phyloP scores from a whole-genome alignment of 1,140 invertebrate species.

The Popillia japonica region DNA sequence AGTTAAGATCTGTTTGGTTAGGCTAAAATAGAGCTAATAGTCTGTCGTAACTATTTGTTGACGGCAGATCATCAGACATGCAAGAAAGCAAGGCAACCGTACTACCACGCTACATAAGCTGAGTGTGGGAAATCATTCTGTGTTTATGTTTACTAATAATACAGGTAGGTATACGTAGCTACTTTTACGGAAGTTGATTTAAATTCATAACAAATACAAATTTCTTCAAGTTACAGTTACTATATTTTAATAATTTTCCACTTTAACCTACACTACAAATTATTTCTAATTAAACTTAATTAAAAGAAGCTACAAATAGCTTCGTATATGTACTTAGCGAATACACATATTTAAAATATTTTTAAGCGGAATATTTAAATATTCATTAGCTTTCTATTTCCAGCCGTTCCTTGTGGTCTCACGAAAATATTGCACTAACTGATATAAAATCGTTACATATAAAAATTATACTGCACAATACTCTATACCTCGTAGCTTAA shows the following conservation, averaged over 20 bases:
- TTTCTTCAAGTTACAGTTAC: background rate
- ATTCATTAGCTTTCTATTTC: background rate
- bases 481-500: background rate
- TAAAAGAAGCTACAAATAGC: background rate
- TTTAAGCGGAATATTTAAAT: background rate
- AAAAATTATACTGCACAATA: conserved; percentile 13
- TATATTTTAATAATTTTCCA: background rate
- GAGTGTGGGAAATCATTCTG: too few species aligned
- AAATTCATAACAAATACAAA: too few species aligned
- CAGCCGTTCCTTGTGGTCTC: background rate
- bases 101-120: too few species aligned
- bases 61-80: too few species aligned
- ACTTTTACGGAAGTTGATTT: too few species aligned
- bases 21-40: too few species aligned
- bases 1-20: too few species aligned
- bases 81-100: too few species aligned
- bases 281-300: conserved; percentile 20
- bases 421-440: background rate
- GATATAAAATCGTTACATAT: background rate
- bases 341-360: conserved; percentile 1
- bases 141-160: too few species aligned
- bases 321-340: background rate
- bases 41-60: too few species aligned
- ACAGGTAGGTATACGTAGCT: too few species aligned
- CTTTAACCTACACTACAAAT: background rate